Percentiles rank a stretch among this genome's conserved stretches.
Conservation (phyloP, 2,888 invertebrate genomes). For the Archips crataeganus region DNA sequence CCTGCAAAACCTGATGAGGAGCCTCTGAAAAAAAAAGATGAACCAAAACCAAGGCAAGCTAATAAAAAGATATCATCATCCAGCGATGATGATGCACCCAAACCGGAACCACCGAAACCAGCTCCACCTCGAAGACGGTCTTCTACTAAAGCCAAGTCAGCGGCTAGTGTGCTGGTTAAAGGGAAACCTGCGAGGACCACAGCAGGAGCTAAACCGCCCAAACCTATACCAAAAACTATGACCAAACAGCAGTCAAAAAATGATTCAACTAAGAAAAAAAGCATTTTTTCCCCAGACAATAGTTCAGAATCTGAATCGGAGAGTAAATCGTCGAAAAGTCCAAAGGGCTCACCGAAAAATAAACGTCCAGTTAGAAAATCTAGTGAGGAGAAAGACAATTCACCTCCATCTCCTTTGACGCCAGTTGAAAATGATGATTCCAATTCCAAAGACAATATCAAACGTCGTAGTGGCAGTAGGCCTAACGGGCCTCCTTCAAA, state of each 20-base stretch:
- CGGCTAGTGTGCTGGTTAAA: slow-evolving; percentile 87
- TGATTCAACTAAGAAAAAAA: slow-evolving; percentile 87
- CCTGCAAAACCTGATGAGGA: slow-evolving; percentile 70
- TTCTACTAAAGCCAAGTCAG: slow-evolving; percentile 87
- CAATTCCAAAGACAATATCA: slow-evolving; percentile 65
- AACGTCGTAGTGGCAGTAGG: slow-evolving; percentile 69
- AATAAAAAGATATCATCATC: slow-evolving; percentile 83
- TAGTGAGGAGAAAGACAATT: slow-evolving; percentile 69
- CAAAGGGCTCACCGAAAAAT: slow-evolving; percentile 66
- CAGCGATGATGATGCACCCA: slow-evolving; percentile 87
- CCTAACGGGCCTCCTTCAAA: slow-evolving; percentile 77
- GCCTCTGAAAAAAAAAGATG: slow-evolving; percentile 67
- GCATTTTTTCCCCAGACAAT: slow-evolving; percentile 94
- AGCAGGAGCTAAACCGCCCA: slow-evolving; percentile 76
- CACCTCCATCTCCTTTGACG: slow-evolving; percentile 55
- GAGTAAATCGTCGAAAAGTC: slow-evolving; percentile 67
- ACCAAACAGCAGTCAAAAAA: slow-evolving; percentile 42
- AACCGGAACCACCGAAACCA: slow-evolving; percentile 70
- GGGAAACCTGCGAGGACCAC: slow-evolving; percentile 67
- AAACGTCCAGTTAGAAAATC: slow-evolving; percentile 72
- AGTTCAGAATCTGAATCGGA: slow-evolving; percentile 79
- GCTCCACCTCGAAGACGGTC: slow-evolving; percentile 79
- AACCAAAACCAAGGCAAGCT: slow-evolving; percentile 67
- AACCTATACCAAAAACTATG: slow-evolving; percentile 58
- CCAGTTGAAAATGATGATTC: slow-evolving; percentile 69